Evolutionary conservation across 2,797 vertebrate genomes (phyloP), one percentile per base, ranked within the genome.

Genomic region (Siniperca obscura): DNA sequence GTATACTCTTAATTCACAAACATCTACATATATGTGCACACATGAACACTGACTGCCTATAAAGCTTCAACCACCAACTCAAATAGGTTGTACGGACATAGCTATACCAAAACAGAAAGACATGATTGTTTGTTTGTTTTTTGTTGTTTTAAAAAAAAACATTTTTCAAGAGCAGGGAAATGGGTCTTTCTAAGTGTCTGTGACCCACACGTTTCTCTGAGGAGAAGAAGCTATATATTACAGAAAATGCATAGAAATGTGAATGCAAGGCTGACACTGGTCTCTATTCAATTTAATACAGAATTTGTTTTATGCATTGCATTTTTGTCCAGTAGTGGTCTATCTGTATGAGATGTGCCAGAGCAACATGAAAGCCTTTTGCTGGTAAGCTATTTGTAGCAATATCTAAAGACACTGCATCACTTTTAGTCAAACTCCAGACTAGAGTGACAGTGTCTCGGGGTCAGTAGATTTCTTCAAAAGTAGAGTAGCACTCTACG

Each of bases 41-140:
- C 90, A 83, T 83, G 55, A 88, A 90, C 89, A 93, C 93, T 94
- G 61, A 89, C 93, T 90, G 92, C 90, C 91, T 91, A 81, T 85
- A 85, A 96, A 94, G 94, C 95, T 96, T 96, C 96, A 95, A 95
- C 94, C 92, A 91, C 88, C 88, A 87, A 90, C 86, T 95, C 90
- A 90, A 82, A 85, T 91, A 96, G 95, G 94, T 96, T 96, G 93
- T 95, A 95, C 90, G 94, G 95, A 96, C 94, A 93, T 96, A 92
- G 91, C 90, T 91, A 95, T 85, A 94, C 92, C 94, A 94, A 94
- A 95, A 93, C 92, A 92, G 81, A 87, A 90, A 92, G 88, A 89
- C 91, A 85, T 87, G 91, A 90, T 91, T 90, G 82, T 90, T 91
- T 73, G 62, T 75, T 60, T 17, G 6, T 36, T 65, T 65, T 19